Base-by-base conservation (phyloP, 2,888 invertebrate species). In the Tubiluchus corallicola region DNA sequence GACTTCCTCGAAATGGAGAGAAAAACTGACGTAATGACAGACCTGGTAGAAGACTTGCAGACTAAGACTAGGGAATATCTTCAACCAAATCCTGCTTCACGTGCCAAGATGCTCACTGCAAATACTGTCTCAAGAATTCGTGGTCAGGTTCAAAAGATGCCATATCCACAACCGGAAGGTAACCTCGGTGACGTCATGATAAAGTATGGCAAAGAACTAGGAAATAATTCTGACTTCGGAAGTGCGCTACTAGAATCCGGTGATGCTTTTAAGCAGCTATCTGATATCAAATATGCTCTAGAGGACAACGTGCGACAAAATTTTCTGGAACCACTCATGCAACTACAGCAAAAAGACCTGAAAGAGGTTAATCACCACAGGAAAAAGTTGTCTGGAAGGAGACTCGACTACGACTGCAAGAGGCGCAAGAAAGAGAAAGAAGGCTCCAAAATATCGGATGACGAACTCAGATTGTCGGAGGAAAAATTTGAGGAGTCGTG, bases 331-430 rank as follows among this genome's bases (percentile, higher is more conserved):
- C 98, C 98, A 17, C 71, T 99, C 57, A 88, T 88, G 66, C 92
- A 94, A 66, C 72, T 98, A 64, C 94, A 96, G 70, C 87, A 82
- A 58, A 98, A 96, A 74, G 98, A 98, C 68, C 74, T 98, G 45
- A 98, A 96, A 70, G 98, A 98, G 77, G 96, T 98, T 54, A 88
- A 92, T 90, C 92, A 96, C 67, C 96, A 98, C 74, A 79, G 98
- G 59, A 98, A 98, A 74, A 98, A 99, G 77, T 72, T 98, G 63
- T 90, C 92, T 69, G 96, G 98, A 44, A 78, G 98, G 59, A 75
- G 98, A 58, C 73, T 98, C 60, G 98, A 99, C 69, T 98, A 85
- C 64, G 98, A 98, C 66, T 98, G 98, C 72, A 99, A 99, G 70
- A 79, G 88, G 67, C 76, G 98, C 65, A 82, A 88, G 67, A 87